phyloP scores from a whole-genome alignment of 2,797 vertebrate species.

The Chloroceryle amazona region DNA sequence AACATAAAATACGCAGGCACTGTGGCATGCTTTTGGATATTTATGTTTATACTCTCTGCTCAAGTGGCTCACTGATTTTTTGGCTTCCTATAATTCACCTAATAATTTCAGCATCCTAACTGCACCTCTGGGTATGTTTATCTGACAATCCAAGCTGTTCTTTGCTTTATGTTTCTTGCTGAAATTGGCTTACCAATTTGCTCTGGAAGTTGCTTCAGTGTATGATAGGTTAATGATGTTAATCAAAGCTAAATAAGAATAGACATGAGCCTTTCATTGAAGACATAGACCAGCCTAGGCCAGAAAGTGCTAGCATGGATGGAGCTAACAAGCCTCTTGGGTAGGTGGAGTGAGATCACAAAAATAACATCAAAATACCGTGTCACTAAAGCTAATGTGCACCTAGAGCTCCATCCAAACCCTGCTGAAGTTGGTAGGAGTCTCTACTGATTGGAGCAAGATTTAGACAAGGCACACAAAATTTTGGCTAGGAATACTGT shows the following conservation, averaged over 20 bases:
- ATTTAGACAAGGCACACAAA: background rate
- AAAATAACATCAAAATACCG: background rate
- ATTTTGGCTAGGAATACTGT: background rate
- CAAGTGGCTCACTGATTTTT: constrained; percentile 84
- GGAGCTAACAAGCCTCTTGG: background rate
- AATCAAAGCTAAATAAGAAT: constrained; percentile 41
- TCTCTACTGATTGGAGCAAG: background rate
- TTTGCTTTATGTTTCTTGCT: constrained; percentile 44
- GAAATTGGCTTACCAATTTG: constrained; percentile 50
- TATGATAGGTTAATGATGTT: constrained; percentile 47
- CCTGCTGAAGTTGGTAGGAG: background rate
- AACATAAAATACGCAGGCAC: constrained; percentile 83
- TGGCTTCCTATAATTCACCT: constrained; percentile 80
- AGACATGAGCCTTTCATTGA: background rate
- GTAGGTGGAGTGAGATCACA: background rate
- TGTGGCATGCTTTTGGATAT: constrained; percentile 78
- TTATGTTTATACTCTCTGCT: constrained; percentile 85
- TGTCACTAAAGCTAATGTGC: background rate
- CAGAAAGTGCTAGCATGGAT: background rate
- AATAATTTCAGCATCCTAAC: constrained; percentile 81
- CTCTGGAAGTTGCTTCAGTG: background rate
- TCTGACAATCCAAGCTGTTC: constrained; percentile 75
- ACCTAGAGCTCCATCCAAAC: background rate
- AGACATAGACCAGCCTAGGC: background rate
- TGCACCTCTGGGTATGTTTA: constrained; percentile 79